These are phyloP conservation scores for Mactra quadrangularis DNA, from an alignment of 1,140 invertebrate genomes.

Conservation along the genomic window DNA sequence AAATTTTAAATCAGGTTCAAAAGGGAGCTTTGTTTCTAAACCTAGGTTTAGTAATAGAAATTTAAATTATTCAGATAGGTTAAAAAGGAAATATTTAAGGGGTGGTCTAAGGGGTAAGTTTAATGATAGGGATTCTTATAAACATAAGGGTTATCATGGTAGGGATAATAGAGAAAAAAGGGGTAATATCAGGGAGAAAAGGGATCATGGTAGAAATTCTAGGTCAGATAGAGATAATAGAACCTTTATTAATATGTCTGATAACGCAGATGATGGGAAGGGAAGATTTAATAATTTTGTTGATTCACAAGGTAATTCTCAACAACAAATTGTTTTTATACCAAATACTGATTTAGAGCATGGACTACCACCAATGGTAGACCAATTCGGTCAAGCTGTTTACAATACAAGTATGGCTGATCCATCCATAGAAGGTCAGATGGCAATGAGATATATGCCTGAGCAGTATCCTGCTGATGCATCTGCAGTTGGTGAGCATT, in stretches of 20 bases:
- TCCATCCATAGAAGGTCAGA: neutral
- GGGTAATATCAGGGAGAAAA: neutral
- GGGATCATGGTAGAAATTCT: neutral
- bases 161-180: neutral
- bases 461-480: slow-evolving; percentile 10
- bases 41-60: neutral
- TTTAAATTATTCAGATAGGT: slow-evolving; percentile 9
- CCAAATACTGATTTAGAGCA: slow-evolving; percentile 11
- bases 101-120: slow-evolving; percentile 2
- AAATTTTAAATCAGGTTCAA: neutral
- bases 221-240: slow-evolving; percentile 2
- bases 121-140: no score
- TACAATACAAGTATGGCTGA: slow-evolving; percentile 18
- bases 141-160: neutral
- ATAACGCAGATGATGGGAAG: neutral
- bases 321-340: slow-evolving; percentile 48
- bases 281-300: neutral
- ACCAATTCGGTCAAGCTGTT: slow-evolving; percentile 48
- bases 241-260: neutral
- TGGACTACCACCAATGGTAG: slow-evolving; percentile 22
- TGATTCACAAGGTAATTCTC: neutral
- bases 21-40: neutral
- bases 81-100: slow-evolving; percentile 48
- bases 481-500: slow-evolving; percentile 3
- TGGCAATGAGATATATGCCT: slow-evolving; percentile 20